Conservation (phyloP, 2,888 invertebrate species). For the Bugula neritina region DNA sequence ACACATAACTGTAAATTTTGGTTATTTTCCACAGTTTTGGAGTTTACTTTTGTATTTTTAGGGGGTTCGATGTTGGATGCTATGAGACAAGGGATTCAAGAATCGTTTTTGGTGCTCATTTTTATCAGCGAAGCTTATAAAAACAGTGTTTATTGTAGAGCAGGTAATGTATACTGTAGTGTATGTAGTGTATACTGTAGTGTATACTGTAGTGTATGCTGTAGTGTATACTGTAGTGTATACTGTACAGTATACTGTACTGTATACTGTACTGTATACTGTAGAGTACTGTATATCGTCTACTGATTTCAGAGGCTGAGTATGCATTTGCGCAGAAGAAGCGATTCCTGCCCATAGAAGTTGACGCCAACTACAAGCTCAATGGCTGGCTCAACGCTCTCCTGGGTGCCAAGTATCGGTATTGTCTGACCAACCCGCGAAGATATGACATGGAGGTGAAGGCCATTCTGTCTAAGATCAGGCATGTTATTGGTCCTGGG, state of each 20-base stretch:
- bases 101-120: not conserved
- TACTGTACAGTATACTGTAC: too few species aligned
- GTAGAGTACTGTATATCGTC: too few species aligned
- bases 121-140: conserved; percentile 19
- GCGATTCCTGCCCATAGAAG: not conserved
- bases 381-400: not conserved
- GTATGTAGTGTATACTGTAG: too few species aligned
- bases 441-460: not conserved
- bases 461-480: not conserved
- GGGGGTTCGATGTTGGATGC: conserved; percentile 17
- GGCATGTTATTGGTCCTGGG: not conserved
- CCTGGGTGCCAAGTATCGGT: not conserved
- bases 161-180: too few species aligned
- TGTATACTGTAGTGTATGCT: too few species aligned
- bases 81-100: conserved; percentile 1
- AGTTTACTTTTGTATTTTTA: too few species aligned
- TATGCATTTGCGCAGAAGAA: not conserved
- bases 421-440: not conserved
- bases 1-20: too few species aligned
- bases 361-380: not conserved
- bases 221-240: too few species aligned
- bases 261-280: too few species aligned
- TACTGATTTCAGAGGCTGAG: not conserved
- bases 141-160: conserved; percentile 7
- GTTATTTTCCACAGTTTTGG: too few species aligned